Conservation (phyloP, 2,888 invertebrate genomes). For the Campopleginae sp. region DNA sequence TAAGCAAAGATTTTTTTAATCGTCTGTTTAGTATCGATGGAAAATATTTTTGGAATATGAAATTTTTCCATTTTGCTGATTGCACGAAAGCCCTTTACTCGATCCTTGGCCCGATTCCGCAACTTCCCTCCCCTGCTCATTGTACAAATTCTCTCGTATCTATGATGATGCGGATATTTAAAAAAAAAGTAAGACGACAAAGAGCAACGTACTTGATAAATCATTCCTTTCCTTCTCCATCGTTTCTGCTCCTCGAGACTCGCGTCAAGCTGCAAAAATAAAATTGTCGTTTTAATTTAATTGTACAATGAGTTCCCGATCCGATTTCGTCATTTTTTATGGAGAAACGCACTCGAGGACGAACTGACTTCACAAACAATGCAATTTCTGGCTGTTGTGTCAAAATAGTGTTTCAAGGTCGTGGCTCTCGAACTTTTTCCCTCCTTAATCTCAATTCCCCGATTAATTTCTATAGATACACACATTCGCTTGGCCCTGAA, state of each 20-base stretch:
- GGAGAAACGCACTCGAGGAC: background rate
- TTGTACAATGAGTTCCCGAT: background rate
- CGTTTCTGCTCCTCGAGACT: constrained; percentile 62
- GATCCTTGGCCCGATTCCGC: background rate
- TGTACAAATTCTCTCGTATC: constrained; percentile 16
- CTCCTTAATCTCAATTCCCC: background rate
- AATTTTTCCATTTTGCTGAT: too few relatives aligned
- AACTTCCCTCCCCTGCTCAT: background rate
- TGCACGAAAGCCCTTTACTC: too few relatives aligned
- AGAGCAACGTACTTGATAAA: constrained; percentile 70
- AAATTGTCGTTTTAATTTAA: background rate
- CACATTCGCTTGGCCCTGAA: background rate
- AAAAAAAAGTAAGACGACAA: background rate
- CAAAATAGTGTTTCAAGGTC: constrained; percentile 17
- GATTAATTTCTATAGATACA: background rate
- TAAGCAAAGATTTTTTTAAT: too few relatives aligned
- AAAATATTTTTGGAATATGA: too few relatives aligned
- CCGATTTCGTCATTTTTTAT: background rate
- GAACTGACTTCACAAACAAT: background rate
- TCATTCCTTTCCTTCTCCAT: constrained; percentile 66
- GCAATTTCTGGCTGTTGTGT: background rate
- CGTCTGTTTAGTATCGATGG: too few relatives aligned
- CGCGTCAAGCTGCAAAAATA: constrained; percentile 57
- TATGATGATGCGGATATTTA: background rate
- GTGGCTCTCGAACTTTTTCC: constrained; percentile 17